Conservation (phyloP, 2,888 invertebrate species). For the Lasiommata megera region DNA sequence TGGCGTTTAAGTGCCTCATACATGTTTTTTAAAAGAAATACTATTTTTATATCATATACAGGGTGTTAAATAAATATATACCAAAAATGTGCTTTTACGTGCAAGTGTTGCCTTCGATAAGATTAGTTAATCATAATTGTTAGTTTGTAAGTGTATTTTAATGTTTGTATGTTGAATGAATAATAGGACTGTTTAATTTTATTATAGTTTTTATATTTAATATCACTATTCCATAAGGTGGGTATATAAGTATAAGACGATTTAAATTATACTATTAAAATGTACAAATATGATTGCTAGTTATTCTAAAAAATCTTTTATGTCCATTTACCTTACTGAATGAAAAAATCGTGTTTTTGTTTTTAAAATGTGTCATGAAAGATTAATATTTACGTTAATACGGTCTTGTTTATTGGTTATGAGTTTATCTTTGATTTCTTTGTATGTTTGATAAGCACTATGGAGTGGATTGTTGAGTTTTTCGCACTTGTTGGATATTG, state of each 20-base stretch:
- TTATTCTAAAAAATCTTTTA: background rate
- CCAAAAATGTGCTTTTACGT: conserved; percentile 79
- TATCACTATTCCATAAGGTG: conserved; percentile 35
- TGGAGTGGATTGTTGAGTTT: conserved; percentile 65
- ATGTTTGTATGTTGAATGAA: conserved; percentile 41
- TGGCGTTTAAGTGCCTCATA: conserved; percentile 72
- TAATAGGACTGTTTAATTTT: conserved; percentile 54
- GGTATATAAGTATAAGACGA: conserved; percentile 37
- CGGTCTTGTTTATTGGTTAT: conserved; percentile 24
- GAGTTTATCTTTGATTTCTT: conserved; percentile 34
- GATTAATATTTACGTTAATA: conserved; percentile 21
- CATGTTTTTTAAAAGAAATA: conserved; percentile 46
- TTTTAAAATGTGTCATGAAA: conserved; percentile 7
- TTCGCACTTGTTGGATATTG: conserved; percentile 61
- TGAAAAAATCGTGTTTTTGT: conserved; percentile 8
- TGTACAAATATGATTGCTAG: conserved; percentile 48
- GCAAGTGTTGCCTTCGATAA: conserved; percentile 71
- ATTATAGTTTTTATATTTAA: conserved; percentile 45
- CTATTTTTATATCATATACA: conserved; percentile 78
- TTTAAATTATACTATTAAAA: conserved; percentile 39
- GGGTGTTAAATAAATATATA: conserved; percentile 73
- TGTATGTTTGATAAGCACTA: conserved; percentile 69
- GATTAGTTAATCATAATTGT: conserved; percentile 36
- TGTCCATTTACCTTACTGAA: conserved; percentile 21
- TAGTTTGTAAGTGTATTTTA: conserved; percentile 23